Percentiles rank a stretch among this genome's conserved stretches.
Evolutionary conservation across 2,113 vertebrate species (phyloP).

Genomic region (Chaenogobius annularis): DNA sequence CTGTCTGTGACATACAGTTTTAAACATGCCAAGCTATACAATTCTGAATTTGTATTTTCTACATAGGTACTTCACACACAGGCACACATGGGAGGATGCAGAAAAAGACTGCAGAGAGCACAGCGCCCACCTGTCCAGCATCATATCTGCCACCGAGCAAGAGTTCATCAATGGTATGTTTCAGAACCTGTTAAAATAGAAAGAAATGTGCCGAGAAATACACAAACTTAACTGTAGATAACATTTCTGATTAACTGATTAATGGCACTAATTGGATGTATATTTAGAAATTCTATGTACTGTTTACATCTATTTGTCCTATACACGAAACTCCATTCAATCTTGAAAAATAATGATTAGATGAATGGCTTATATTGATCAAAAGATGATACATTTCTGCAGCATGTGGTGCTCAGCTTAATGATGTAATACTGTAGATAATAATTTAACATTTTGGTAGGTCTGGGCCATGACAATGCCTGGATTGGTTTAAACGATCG

Average conservation of each 20-base stretch:
- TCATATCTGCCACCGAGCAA: constrained; percentile 85
- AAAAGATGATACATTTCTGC: too few species aligned
- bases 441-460: constrained; percentile 60
- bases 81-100: constrained; percentile 94
- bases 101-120: constrained; percentile 93
- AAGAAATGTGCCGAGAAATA: too few species aligned
- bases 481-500: constrained; percentile 95
- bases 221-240: not conserved
- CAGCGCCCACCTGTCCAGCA: constrained; percentile 88
- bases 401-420: not conserved
- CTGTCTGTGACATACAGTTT: too few species aligned
- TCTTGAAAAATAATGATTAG: not conserved
- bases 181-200: not conserved
- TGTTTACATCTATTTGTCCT: too few species aligned
- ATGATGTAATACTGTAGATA: not conserved
- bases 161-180: constrained; percentile 88
- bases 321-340: too few species aligned
- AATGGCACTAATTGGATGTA: too few species aligned
- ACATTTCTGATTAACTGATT: too few species aligned
- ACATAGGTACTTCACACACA: constrained; percentile 82
- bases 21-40: constrained; percentile 17
- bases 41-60: constrained; percentile 25
- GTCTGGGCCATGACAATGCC: constrained; percentile 90
- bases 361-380: not conserved
- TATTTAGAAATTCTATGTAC: too few species aligned